A percentile compares a stretch with the other conserved stretches of the same genome.
Evolutionary conservation across 2,797 vertebrate species (phyloP).

Genomic region (Falco rusticolus): DNA sequence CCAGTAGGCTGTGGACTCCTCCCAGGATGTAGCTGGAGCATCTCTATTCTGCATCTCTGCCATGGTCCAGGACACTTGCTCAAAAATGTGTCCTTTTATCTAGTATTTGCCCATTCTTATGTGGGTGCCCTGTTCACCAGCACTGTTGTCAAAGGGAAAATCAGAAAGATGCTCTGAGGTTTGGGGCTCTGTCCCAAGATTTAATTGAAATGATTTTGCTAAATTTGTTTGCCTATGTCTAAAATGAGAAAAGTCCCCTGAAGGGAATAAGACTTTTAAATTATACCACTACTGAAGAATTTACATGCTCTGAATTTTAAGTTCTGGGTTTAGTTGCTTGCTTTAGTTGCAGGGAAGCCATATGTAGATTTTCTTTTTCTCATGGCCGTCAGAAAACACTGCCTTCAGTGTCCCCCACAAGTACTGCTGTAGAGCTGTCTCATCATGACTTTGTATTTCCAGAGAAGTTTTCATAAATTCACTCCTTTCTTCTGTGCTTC

Average conservation of each 20-base stretch:
- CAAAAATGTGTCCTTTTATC: not conserved
- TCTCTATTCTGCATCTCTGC: not conserved
- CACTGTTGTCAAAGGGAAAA: not conserved
- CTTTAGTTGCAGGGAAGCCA: not conserved
- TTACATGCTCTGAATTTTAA: not conserved
- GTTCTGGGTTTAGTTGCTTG: not conserved
- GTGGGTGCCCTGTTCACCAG: not conserved
- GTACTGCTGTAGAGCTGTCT: not conserved
- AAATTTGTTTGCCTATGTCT: slow-evolving; percentile 4
- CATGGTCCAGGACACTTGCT: not conserved
- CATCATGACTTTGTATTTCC: not conserved
- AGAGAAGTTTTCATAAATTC: not conserved
- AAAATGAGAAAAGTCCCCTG: not conserved
- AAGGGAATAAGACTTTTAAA: not conserved
- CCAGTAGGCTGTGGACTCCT: rapidly evolving
- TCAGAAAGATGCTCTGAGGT: not conserved
- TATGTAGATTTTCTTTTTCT: not conserved
- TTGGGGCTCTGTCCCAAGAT: not conserved
- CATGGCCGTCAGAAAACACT: not conserved
- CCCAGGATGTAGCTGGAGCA: not conserved
- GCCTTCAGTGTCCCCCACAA: not conserved
- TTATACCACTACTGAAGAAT: not conserved
- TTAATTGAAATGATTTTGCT: slow-evolving; percentile 4
- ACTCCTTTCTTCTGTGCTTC: not conserved
- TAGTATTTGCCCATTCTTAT: not conserved